Evolutionary conservation across 2,888 invertebrate species (phyloP).

Genomic region (Phlogophora meticulosa): DNA sequence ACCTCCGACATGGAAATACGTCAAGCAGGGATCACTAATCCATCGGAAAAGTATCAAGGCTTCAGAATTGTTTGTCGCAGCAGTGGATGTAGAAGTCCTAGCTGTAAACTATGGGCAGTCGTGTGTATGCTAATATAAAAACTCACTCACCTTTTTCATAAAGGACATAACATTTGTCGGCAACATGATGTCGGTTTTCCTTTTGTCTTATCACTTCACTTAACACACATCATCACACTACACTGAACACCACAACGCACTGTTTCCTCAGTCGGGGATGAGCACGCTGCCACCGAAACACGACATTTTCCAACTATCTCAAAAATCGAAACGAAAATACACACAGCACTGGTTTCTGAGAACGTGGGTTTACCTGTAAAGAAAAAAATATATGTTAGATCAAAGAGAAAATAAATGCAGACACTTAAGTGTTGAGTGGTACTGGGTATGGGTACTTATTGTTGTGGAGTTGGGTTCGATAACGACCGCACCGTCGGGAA

Average conservation of each 20-base stretch:
- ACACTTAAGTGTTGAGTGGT: constrained; percentile 54
- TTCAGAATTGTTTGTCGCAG: background rate
- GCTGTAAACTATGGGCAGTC: background rate
- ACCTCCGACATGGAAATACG: background rate
- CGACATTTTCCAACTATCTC: constrained; percentile 78
- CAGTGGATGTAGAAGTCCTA: background rate
- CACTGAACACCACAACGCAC: constrained; percentile 68
- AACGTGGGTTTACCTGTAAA: constrained; percentile 68
- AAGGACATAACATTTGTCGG: constrained; percentile 97
- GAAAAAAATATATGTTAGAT: constrained; percentile 57
- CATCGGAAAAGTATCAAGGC: background rate
- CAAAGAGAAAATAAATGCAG: constrained; percentile 56
- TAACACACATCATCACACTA: constrained; percentile 77
- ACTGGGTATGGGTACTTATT: constrained; percentile 57
- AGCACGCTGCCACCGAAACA: constrained; percentile 82
- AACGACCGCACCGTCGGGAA: constrained; percentile 73
- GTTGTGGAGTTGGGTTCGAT: constrained; percentile 58
- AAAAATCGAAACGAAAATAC: constrained; percentile 28
- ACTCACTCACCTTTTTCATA: constrained; percentile 96
- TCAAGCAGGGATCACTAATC: constrained; percentile 9
- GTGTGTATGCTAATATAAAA: constrained; percentile 19
- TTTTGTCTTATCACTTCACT: constrained; percentile 70
- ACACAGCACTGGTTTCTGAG: constrained; percentile 58
- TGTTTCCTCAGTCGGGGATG: constrained; percentile 80
- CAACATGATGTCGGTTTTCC: constrained; percentile 93